Evolutionary conservation across 2,797 vertebrate species (phyloP).

Genomic region (Coccyzus lansbergi): DNA sequence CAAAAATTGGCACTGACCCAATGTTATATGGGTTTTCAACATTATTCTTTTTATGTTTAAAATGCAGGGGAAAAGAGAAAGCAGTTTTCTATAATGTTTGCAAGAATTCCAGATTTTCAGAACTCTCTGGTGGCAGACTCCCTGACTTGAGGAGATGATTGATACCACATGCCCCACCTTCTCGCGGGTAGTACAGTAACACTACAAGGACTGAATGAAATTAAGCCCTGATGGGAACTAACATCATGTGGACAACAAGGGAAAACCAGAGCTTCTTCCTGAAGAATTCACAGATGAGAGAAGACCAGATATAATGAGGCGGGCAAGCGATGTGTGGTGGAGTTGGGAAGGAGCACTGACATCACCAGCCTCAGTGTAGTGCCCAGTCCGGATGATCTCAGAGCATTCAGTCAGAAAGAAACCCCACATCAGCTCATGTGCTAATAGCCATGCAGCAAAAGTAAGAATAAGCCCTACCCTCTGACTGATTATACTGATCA

Average conservation of each 20-base stretch:
- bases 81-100: not conserved
- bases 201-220: not conserved
- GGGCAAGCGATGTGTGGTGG: not conserved
- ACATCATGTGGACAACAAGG: not conserved
- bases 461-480: not conserved
- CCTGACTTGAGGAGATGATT: not conserved
- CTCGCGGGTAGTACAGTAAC: not conserved
- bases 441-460: not conserved
- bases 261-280: not conserved
- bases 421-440: not conserved
- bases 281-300: not conserved
- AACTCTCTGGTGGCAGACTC: not conserved
- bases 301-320: not conserved
- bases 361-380: rapidly evolving
- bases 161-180: not conserved
- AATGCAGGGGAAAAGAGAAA: not conserved
- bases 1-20: too few relatives aligned
- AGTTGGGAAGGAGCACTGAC: not conserved
- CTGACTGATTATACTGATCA: not conserved
- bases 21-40: not conserved
- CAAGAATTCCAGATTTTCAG: not conserved
- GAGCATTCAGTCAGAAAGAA: not conserved
- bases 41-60: not conserved
- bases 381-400: not conserved
- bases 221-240: not conserved